These are phyloP conservation scores for Malurus melanocephalus DNA, from an alignment of 2,113 vertebrate species.

Conservation along the genomic window DNA sequence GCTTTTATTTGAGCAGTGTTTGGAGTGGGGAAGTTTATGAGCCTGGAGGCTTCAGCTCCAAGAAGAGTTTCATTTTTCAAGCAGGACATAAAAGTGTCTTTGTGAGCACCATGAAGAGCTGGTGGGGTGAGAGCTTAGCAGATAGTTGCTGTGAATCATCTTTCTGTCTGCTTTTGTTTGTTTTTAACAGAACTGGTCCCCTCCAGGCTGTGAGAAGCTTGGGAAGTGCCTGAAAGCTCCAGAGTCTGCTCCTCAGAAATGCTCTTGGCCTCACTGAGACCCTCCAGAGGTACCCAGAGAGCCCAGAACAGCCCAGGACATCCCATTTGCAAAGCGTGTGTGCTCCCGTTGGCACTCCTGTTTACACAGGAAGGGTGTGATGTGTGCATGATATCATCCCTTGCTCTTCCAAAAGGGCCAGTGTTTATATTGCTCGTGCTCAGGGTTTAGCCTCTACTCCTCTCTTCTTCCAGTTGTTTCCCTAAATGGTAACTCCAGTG, in stretches of 20 bases:
- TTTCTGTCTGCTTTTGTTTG: conserved; percentile 5
- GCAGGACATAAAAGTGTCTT: not conserved
- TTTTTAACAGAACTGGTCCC: conserved; percentile 90
- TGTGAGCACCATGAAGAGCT: not conserved
- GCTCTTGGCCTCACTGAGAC: conserved; percentile 87
- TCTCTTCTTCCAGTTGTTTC: not conserved
- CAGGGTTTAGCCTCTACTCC: conserved; percentile 27
- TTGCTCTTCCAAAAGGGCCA: conserved; percentile 43
- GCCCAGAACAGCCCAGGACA: not conserved
- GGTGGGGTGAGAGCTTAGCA: not conserved
- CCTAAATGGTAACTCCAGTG: conserved; percentile 32
- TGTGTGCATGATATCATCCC: conserved; percentile 32
- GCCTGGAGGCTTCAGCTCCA: not conserved
- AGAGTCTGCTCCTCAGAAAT: conserved; percentile 81
- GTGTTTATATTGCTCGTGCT: conserved; percentile 50
- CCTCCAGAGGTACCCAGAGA: not conserved
- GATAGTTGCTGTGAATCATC: not conserved
- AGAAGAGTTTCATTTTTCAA: not conserved
- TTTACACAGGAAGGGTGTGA: conserved; percentile 58
- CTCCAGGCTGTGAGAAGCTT: conserved; percentile 89
- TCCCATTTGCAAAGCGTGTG: not conserved
- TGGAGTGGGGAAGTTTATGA: not conserved
- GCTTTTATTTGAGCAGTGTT: not conserved
- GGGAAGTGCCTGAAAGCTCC: conserved; percentile 86
- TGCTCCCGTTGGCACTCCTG: conserved; percentile 47